A percentile compares a stretch with the other conserved stretches of the same genome.
phyloP scores from a whole-genome alignment of 2,113 vertebrate species.

The Ceyx margarethae region DNA sequence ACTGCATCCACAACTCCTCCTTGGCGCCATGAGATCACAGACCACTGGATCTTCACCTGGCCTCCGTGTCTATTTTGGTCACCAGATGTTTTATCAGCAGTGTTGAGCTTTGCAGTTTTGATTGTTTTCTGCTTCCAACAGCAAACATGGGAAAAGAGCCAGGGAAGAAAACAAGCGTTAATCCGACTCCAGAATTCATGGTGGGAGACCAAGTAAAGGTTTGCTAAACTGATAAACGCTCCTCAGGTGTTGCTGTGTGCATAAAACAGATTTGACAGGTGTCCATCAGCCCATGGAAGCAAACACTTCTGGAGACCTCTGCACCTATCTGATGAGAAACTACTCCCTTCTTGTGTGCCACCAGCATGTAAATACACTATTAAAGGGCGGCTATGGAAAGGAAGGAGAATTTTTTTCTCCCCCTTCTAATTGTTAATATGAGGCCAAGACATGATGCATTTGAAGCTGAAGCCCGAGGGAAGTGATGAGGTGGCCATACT shows the following conservation, averaged over 20 bases:
- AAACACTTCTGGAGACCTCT: neutral
- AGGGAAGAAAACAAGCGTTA: too few relatives aligned
- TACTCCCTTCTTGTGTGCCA: neutral
- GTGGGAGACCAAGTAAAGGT: neutral
- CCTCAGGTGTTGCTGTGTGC: neutral
- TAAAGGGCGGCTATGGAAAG: neutral
- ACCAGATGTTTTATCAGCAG: too few relatives aligned
- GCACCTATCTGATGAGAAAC: neutral
- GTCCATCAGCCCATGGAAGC: neutral
- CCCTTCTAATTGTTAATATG: neutral
- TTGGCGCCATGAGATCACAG: too few relatives aligned
- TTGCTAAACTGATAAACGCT: neutral
- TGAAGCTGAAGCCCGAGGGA: neutral
- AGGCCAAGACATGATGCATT: neutral
- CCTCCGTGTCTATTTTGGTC: too few relatives aligned
- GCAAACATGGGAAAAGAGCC: too few relatives aligned
- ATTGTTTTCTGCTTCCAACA: too few relatives aligned
- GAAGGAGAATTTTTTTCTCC: neutral
- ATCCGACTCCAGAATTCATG: too few relatives aligned
- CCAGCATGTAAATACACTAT: neutral
- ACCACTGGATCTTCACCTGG: too few relatives aligned
- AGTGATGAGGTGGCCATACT: accelerated
- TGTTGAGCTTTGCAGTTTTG: too few relatives aligned
- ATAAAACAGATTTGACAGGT: neutral
- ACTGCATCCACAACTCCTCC: too few relatives aligned